phyloP scores from a whole-genome alignment of 2,888 invertebrate genomes.

The Tryphoninae sp. region DNA sequence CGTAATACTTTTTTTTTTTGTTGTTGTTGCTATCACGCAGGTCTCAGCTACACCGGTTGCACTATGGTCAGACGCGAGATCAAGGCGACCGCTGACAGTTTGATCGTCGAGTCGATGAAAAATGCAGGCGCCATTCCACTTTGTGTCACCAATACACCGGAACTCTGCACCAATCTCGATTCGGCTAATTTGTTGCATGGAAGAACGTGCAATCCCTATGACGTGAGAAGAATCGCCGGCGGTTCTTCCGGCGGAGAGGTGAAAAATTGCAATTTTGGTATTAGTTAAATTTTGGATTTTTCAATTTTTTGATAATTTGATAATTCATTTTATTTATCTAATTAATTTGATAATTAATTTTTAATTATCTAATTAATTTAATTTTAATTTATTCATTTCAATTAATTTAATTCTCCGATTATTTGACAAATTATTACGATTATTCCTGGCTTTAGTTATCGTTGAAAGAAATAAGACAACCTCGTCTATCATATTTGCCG shows the following conservation, averaged over 20 bases:
- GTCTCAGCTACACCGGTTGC: conserved; percentile 78
- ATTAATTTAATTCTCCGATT: too few species aligned
- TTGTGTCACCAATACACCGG: conserved; percentile 86
- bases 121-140: conserved; percentile 85
- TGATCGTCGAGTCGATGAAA: conserved; percentile 81
- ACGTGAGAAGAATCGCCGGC: conserved; percentile 83
- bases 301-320: too few species aligned
- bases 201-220: conserved; percentile 85
- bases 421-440: too few species aligned
- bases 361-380: too few species aligned
- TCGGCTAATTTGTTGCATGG: conserved; percentile 85
- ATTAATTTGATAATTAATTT: too few species aligned
- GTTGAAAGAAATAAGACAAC: too few species aligned
- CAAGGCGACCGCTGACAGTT: conserved; percentile 82
- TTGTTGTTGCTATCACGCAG: conserved; percentile 65
- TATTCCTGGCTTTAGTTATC: too few species aligned
- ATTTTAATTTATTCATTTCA: too few species aligned
- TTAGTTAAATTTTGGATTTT: too few species aligned
- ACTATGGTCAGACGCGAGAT: conserved; percentile 72
- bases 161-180: conserved; percentile 85
- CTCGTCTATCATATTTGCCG: too few species aligned
- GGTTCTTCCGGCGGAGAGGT: conserved; percentile 86
- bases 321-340: too few species aligned
- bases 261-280: conserved; percentile 32
- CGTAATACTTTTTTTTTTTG: background rate